Evolutionary conservation across 2,113 vertebrate genomes (phyloP), one percentile per base, ranked within the genome.

Genomic region (Struthio camelus): DNA sequence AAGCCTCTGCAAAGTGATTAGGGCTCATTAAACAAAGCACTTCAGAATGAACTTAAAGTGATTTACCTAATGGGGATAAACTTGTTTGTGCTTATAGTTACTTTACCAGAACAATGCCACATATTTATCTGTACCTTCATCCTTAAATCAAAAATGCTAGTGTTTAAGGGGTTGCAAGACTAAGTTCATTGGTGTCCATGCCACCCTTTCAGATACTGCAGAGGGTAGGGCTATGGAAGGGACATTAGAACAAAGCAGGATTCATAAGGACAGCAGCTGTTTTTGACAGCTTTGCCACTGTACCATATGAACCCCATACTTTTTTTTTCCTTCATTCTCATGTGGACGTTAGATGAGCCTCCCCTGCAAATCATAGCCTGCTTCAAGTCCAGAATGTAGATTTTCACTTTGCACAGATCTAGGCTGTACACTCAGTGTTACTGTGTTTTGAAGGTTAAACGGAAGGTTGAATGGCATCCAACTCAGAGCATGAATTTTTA

Each of bases 1-100:
- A 94, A 95, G 84, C 77, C 75, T 96, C 82, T 54, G 59, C 64
- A 75, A 75, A 87, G 72, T 51, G 72, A 87, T 91, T 85, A 90
- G 38, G 56, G 82, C 11, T 96, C 79, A 90, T 96, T 97, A 96
- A 95, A 89, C 11, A 19, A 78, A 94, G 70, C 87, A 81, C 53
- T 93, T 91, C 73, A 85, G 75, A 84, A 80, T 58, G n/a, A 95
- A 82, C 10, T 87, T 73, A 80, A 59, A 94, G 75, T 18, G 3
- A 54, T 95, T 91, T 95, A 70, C 58, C 85, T 92, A 77, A 93
- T 77, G 69, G 67, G 54, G 38, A 85, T 85, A 83, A 92, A 93
- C 25, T 59, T 75, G 38, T 87, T 86, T 89, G 58, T 80, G 51
- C 83, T 94, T 66, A 28, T 46, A 56, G 38, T 56, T 84, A 80